Evolutionary conservation across 2,113 vertebrate species (phyloP).

Genomic region (Nothoprocta pentlandii): DNA sequence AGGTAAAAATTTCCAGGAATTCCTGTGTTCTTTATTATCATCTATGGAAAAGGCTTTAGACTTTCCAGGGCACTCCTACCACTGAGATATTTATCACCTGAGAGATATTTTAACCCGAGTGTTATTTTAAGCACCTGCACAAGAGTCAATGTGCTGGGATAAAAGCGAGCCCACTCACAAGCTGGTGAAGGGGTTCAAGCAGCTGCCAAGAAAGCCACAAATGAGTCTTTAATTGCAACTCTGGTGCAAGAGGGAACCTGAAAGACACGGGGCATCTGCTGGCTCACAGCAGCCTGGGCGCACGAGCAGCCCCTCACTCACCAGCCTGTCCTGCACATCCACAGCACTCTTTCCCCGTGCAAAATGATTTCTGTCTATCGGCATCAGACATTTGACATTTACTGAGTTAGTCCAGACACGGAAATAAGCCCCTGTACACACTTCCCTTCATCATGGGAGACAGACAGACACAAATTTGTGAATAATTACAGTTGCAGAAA

Average conservation of each 20-base stretch:
- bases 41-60: not conserved
- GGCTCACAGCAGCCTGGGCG: not conserved
- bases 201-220: not conserved
- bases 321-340: not conserved
- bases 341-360: not conserved
- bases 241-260: not conserved
- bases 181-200: not conserved
- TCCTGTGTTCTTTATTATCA: not conserved
- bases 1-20: not conserved
- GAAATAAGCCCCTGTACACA: not conserved
- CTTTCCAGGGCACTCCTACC: not conserved
- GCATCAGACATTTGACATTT: not conserved
- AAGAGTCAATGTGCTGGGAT: accelerated
- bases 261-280: not conserved
- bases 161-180: not conserved
- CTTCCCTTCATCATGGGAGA: not conserved
- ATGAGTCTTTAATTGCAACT: not conserved
- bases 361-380: not conserved
- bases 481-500: not conserved
- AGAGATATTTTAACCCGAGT: too few species aligned
- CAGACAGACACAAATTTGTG: not conserved
- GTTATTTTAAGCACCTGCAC: not conserved
- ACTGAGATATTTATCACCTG: not conserved
- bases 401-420: not conserved
- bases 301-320: not conserved